phyloP scores from a whole-genome alignment of 2,797 vertebrate genomes.

The Darevskia nairensis region DNA sequence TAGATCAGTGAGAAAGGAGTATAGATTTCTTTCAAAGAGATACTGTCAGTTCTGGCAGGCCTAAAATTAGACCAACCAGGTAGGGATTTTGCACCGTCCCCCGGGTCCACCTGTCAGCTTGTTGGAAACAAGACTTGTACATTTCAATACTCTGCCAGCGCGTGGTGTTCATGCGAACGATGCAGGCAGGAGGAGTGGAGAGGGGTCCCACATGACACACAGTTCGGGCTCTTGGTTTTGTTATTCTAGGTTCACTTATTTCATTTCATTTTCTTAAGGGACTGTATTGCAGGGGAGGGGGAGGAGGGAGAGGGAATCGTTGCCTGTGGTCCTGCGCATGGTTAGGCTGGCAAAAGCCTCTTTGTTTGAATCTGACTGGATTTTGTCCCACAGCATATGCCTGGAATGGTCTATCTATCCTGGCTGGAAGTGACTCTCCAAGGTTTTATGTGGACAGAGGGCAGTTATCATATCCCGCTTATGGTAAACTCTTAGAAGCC shows the following conservation, averaged over 20 bases:
- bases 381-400: neutral
- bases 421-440: too few relatives aligned
- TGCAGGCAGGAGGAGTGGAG: slow-evolving; percentile 65
- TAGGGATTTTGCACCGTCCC: slow-evolving; percentile 66
- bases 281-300: slow-evolving; percentile 6
- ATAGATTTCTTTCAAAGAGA: slow-evolving; percentile 71
- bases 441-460: neutral
- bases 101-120: slow-evolving; percentile 72
- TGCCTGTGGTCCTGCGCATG: neutral
- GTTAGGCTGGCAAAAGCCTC: neutral
- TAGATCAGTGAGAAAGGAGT: slow-evolving; percentile 66
- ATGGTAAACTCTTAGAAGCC: neutral
- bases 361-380: neutral
- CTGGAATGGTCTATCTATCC: neutral
- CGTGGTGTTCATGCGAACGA: slow-evolving; percentile 43
- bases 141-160: slow-evolving; percentile 64
- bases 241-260: slow-evolving; percentile 29
- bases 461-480: neutral
- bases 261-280: neutral
- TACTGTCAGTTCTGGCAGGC: slow-evolving; percentile 71
- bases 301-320: neutral
- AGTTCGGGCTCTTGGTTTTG: slow-evolving; percentile 44
- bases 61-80: slow-evolving; percentile 76
- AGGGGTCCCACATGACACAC: slow-evolving; percentile 50
- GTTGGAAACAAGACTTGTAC: slow-evolving; percentile 67